These are phyloP conservation scores for Anas platyrhynchos DNA, from an alignment of 2,113 vertebrate genomes.

Conservation along the genomic window DNA sequence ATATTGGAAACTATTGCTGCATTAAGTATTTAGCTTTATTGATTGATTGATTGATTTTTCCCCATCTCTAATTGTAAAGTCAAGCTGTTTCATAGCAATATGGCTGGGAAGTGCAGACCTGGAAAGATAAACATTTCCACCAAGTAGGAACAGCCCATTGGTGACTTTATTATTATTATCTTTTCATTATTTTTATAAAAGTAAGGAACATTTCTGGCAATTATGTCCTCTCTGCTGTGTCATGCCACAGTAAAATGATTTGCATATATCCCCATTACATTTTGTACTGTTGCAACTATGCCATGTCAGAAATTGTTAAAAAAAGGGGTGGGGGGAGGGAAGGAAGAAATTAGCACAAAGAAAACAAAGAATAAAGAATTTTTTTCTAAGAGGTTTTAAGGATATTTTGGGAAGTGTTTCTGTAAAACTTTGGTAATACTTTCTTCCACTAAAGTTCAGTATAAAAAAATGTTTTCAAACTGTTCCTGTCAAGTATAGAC, in stretches of 20 bases:
- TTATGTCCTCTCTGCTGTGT: background rate
- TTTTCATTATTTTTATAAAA: background rate
- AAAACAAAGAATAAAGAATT: background rate
- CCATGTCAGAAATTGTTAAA: background rate
- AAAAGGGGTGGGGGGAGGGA: too few relatives aligned
- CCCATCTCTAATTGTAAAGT: background rate
- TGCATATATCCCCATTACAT: background rate
- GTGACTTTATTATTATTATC: background rate
- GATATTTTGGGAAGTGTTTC: background rate
- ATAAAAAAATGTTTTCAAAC: background rate
- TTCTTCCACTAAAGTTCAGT: background rate
- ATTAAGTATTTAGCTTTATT: too few relatives aligned
- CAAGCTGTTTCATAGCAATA: background rate
- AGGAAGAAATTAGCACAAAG: background rate
- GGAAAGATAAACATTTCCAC: background rate
- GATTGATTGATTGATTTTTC: too few relatives aligned
- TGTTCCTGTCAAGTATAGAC: background rate
- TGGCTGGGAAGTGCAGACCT: background rate
- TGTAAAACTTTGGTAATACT: background rate
- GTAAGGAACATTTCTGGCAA: background rate
- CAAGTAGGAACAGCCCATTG: background rate
- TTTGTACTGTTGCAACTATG: background rate
- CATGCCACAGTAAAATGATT: background rate
- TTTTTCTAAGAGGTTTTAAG: background rate
- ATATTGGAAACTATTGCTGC: background rate